Evolutionary conservation across 23 tunicate genomes (phyloP).

Genomic region (Trididemnum clinides): DNA sequence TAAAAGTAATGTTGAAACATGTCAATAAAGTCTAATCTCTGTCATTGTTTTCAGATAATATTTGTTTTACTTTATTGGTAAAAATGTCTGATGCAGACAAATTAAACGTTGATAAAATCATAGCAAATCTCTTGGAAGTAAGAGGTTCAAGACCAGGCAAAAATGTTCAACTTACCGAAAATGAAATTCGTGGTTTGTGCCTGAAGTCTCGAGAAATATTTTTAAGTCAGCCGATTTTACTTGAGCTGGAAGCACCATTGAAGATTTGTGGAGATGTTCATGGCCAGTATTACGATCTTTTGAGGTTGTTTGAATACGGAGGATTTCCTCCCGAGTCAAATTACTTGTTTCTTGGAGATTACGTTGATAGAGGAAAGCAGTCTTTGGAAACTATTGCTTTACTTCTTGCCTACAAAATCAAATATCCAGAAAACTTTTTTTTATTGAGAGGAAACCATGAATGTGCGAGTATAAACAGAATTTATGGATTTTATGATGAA

Average conservation of each 20-base stretch:
- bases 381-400: conserved; percentile 98
- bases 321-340: conserved; percentile 99
- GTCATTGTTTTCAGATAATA: no score
- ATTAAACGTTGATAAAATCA: conserved; percentile 94
- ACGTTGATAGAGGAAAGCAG: conserved; percentile 99
- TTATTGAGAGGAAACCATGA: conserved; percentile 97
- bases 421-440: conserved; percentile 99
- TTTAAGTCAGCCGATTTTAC: conserved; percentile 93
- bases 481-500: conserved; percentile 99
- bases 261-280: conserved; percentile 99
- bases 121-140: conserved; percentile 92
- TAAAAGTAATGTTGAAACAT: no score
- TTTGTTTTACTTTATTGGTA: no score
- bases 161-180: conserved; percentile 95
- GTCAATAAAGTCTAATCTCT: no score
- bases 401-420: conserved; percentile 97
- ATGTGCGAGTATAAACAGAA: conserved; percentile 98
- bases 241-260: conserved; percentile 98
- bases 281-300: conserved; percentile 97
- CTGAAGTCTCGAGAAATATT: conserved; percentile 94
- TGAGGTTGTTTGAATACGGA: conserved; percentile 96
- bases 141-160: conserved; percentile 99
- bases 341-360: conserved; percentile 96
- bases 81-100: conserved; percentile 91
- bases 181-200: conserved; percentile 93